A percentile compares a stretch with the other conserved stretches of the same genome.
Evolutionary conservation across 1,140 invertebrate genomes (phyloP).

Genomic region (Sycophila sp.): DNA sequence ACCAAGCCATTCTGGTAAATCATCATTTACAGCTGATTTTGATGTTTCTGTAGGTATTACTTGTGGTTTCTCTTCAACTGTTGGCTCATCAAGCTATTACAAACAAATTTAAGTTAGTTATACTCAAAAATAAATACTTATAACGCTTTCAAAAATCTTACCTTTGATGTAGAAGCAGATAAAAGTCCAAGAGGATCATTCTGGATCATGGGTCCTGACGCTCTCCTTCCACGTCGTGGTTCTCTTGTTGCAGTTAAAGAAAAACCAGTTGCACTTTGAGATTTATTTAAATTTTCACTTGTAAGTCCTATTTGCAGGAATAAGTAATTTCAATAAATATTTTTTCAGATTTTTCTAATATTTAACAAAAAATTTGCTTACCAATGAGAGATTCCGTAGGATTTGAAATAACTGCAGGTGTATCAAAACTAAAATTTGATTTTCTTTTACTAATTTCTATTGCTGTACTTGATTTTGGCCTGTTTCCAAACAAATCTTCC

Average conservation of each 20-base stretch:
- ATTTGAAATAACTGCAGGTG: not conserved
- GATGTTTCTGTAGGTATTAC: slow-evolving; percentile 15
- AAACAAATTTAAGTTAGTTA: not conserved
- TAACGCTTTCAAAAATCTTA: slow-evolving; percentile 8
- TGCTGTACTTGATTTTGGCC: slow-evolving; percentile 27
- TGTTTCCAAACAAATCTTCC: slow-evolving; percentile 53
- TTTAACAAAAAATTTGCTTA: slow-evolving; percentile 25
- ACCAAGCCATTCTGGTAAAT: slow-evolving; percentile 60
- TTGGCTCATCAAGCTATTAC: slow-evolving; percentile 17
- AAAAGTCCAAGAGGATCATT: slow-evolving; percentile 55
- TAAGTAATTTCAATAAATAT: not conserved
- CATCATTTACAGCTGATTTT: slow-evolving; percentile 38
- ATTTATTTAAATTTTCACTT: slow-evolving; percentile 25
- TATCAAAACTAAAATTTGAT: not conserved
- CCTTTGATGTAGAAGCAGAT: slow-evolving; percentile 38
- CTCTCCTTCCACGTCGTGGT: slow-evolving; percentile 49
- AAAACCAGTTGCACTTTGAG: slow-evolving; percentile 31
- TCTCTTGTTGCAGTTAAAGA: slow-evolving; percentile 44
- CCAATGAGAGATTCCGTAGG: slow-evolving; percentile 19
- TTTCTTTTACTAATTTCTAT: slow-evolving; percentile 14
- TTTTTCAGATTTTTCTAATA: not conserved
- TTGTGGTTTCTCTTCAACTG: slow-evolving; percentile 27
- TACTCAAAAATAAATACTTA: not conserved
- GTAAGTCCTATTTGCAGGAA: slow-evolving; percentile 24
- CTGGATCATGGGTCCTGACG: slow-evolving; percentile 35